These are phyloP conservation scores for Apocrypta bakeri DNA, from an alignment of 1,140 invertebrate genomes.

Conservation along the genomic window DNA sequence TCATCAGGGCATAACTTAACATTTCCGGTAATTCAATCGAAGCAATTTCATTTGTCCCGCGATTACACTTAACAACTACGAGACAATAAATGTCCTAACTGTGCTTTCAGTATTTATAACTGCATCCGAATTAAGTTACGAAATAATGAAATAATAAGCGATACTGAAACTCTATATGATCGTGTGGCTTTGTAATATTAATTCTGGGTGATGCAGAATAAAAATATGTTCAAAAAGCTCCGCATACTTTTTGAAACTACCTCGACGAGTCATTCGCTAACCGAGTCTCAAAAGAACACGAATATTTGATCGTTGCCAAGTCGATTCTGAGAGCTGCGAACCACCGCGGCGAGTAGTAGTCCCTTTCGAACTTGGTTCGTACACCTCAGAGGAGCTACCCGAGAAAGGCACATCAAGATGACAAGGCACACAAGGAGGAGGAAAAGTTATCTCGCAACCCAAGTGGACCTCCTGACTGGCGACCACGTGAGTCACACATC, in stretches of 20 bases:
- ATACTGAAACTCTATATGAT: background rate
- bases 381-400: background rate
- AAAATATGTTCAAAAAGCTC: too few species aligned
- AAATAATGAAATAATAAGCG: background rate
- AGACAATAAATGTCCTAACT: background rate
- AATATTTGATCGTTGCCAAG: slow-evolving; percentile 22
- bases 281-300: background rate
- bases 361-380: background rate
- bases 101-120: background rate
- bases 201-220: too few species aligned
- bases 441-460: slow-evolving; percentile 27
- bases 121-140: background rate
- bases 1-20: slow-evolving; percentile 3
- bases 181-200: too few species aligned
- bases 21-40: slow-evolving; percentile 19
- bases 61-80: background rate
- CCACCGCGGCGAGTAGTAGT: background rate
- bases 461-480: slow-evolving; percentile 26
- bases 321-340: background rate
- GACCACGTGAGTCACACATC: slow-evolving; percentile 40
- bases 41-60: slow-evolving; percentile 6
- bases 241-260: background rate
- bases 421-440: slow-evolving; percentile 5
- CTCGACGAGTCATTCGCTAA: background rate
- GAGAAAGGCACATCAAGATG: background rate